Percentiles rank a stretch among this genome's conserved stretches.
These are phyloP conservation scores for Morpho deidamia DNA, from an alignment of 2,888 invertebrate genomes.

Conservation along the genomic window DNA sequence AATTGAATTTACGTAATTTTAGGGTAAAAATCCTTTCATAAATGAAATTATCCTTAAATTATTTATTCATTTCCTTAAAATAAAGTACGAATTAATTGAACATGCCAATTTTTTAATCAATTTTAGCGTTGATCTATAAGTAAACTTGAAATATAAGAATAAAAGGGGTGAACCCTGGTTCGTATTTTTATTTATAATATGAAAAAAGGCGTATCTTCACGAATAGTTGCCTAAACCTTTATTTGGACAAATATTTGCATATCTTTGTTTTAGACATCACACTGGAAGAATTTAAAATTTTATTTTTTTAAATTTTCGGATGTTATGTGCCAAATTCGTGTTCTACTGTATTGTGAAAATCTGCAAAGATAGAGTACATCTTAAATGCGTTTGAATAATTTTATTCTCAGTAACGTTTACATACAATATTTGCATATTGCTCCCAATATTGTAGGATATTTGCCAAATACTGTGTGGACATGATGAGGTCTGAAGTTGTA, in stretches of 20 bases:
- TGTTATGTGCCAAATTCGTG: conserved; percentile 28
- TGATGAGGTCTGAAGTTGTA: conserved; percentile 26
- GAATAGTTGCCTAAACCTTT: conserved; percentile 18
- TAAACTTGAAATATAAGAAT: no score
- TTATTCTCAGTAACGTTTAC: no score
- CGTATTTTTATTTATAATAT: not conserved
- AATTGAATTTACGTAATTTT: no score
- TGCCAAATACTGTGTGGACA: conserved; percentile 9
- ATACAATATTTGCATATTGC: not conserved
- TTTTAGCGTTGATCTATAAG: no score
- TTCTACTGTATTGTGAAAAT: not conserved
- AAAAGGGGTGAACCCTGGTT: not conserved
- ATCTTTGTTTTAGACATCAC: conserved; percentile 45
- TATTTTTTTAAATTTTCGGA: conserved; percentile 47
- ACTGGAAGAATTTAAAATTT: conserved; percentile 46
- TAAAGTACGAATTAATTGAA: no score
- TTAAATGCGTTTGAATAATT: no score
- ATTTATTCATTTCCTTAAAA: no score
- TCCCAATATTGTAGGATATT: not conserved
- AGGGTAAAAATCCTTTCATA: no score
- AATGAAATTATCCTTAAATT: no score
- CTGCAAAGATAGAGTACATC: no score
- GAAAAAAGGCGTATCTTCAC: not conserved
- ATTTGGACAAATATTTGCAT: conserved; percentile 19
- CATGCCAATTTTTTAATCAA: no score